Evolutionary conservation across 2,797 vertebrate genomes (phyloP).

Genomic region (Orientallactaga sibirica): DNA sequence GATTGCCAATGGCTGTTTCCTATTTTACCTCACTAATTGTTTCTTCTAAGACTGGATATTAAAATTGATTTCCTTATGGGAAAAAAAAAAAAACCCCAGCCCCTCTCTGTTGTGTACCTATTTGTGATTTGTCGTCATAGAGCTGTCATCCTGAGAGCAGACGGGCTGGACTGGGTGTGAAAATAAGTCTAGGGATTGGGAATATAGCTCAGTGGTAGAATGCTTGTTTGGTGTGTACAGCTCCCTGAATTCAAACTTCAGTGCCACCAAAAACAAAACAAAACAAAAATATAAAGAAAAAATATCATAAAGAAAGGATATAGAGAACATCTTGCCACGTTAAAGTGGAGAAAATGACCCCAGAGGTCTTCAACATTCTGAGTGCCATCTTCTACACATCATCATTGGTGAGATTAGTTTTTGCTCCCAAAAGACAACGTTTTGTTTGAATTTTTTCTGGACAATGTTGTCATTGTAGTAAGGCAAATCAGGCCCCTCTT

Average conservation of each 20-base stretch:
- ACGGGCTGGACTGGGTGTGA: not conserved
- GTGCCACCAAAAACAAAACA: not conserved
- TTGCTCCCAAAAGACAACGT: not conserved
- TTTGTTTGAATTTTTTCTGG: not conserved
- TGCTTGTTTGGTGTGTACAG: too few relatives aligned
- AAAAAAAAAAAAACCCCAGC: not conserved
- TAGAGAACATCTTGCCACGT: not conserved
- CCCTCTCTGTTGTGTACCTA: not conserved
- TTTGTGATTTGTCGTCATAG: not conserved
- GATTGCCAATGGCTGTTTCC: not conserved
- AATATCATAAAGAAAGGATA: not conserved
- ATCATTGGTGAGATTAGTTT: not conserved
- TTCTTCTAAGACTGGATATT: not conserved
- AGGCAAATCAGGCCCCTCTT: not conserved
- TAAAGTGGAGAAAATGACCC: constrained; percentile 3
- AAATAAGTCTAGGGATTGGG: not conserved
- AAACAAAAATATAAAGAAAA: constrained; percentile 32
- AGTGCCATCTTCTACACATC: not conserved
- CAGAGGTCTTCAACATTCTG: not conserved
- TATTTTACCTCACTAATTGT: not conserved
- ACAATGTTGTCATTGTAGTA: constrained; percentile 36
- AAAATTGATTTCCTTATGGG: not conserved
- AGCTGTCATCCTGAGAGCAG: not conserved
- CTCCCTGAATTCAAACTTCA: too few relatives aligned
- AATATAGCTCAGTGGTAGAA: too few relatives aligned